A percentile compares a stretch with the other conserved stretches of the same genome.
These are phyloP conservation scores for Empis stercorea DNA, from an alignment of 2,888 invertebrate species.

Conservation along the genomic window DNA sequence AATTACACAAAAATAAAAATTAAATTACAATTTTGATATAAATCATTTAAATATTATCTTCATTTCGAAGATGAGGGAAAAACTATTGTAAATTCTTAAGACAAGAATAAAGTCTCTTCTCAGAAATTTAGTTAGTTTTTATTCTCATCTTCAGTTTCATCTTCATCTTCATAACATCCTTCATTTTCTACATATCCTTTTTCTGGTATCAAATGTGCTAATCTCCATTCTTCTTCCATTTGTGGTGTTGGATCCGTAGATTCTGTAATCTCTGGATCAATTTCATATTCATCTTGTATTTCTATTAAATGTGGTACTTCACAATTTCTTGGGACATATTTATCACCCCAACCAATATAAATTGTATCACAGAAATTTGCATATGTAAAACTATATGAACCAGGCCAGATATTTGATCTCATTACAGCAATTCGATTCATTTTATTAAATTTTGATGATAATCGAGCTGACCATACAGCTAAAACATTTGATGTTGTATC, in stretches of 20 bases:
- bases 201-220: conserved; percentile 41
- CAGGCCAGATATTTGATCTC: conserved; percentile 77
- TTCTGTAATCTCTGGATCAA: conserved; percentile 66
- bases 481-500: conserved; percentile 25
- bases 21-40: too few species aligned
- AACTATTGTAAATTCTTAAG: too few species aligned
- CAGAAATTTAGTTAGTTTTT: too few species aligned
- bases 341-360: conserved; percentile 71
- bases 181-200: conserved; percentile 38
- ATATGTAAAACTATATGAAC: conserved; percentile 62
- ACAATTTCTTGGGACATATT: conserved; percentile 56
- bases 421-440: conserved; percentile 52
- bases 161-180: conserved; percentile 39
- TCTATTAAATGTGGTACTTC: conserved; percentile 53
- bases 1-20: too few species aligned
- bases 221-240: conserved; percentile 62
- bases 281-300: conserved; percentile 57
- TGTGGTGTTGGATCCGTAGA: conserved; percentile 66
- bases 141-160: conserved; percentile 21
- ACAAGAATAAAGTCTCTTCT: too few species aligned
- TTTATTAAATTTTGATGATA: conserved; percentile 46
- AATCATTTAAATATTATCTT: too few species aligned
- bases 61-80: too few species aligned
- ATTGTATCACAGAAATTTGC: conserved; percentile 52
- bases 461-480: conserved; percentile 56